Evolutionary conservation across 1,140 invertebrate species (phyloP).

Genomic region (Mactra quadrangularis): DNA sequence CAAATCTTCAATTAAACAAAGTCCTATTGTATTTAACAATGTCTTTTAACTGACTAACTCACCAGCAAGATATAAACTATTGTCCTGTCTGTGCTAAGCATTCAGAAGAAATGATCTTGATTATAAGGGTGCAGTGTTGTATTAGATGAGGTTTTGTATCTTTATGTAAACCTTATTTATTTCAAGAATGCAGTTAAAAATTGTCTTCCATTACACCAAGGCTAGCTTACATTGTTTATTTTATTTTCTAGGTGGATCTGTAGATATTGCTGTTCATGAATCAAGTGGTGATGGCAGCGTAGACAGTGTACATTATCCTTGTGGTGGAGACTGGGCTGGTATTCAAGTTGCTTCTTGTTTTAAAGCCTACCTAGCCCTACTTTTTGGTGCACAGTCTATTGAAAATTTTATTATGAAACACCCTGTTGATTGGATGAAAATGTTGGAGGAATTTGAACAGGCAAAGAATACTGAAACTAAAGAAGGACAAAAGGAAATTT

Average conservation of each 20-base stretch:
- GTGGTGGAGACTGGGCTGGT: constrained; percentile 48
- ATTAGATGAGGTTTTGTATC: no score
- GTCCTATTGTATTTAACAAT: no score
- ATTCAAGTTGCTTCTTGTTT: constrained; percentile 27
- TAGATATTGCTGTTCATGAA: constrained; percentile 40
- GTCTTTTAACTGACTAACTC: no score
- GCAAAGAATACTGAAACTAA: neutral
- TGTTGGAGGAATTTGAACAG: constrained; percentile 15
- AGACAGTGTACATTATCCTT: constrained; percentile 15
- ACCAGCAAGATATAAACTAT: no score
- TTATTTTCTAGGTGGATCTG: constrained; percentile 46
- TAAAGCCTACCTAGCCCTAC: constrained; percentile 23
- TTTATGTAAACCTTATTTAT: no score
- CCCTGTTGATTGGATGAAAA: neutral
- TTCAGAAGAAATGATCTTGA: no score
- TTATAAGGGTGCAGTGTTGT: no score
- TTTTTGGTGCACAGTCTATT: constrained; percentile 28
- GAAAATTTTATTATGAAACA: constrained; percentile 6
- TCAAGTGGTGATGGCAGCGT: constrained; percentile 24
- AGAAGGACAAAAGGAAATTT: neutral
- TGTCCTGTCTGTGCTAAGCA: no score
- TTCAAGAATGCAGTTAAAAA: no score
- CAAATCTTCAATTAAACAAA: no score
- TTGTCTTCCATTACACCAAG: no score
- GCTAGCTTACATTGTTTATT: no score